Evolutionary conservation across 1,140 invertebrate species (phyloP), one percentile per base, ranked within the genome.

Genomic region (Xylocopa sonorina): DNA sequence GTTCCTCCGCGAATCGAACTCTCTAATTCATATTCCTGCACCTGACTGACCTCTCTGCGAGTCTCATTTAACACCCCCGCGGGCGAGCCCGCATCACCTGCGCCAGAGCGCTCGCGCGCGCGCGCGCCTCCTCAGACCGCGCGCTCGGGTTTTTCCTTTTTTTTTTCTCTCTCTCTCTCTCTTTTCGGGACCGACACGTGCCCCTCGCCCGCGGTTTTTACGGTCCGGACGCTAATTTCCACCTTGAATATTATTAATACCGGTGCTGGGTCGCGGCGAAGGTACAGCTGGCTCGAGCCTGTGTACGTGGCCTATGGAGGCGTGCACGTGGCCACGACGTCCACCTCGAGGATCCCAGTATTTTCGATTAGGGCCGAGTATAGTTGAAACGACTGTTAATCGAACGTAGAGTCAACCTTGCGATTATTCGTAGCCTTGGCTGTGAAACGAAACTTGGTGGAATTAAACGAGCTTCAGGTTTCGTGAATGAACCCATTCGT

Each of bases 51-150:
- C 87, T 83, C 87, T 83, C 87, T 85, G 38, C 66, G 48, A 62
- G 87, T 91, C 91, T 91, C 91, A 91, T 92, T 91, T 90, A 91
- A 90, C 91, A 87, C 90, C 91, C 91, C 91, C 91, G 90, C 88
- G 72, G 90, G 90, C 90, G 82, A 73, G 62, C 66, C 63, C 14
- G 46, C 69, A 69, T 77, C 78, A 82, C 78, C 83, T 81, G 77
- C 83, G 66, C 78, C 24, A 10, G 7, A 5, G 50, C 10, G 3
- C n/a, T n/a, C n/a, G n/a, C n/a, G n/a, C n/a, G n/a, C n/a, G n/a
- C n/a, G n/a, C n/a, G n/a, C n/a, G n/a, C n/a, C n/a, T n/a, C n/a
- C n/a, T n/a, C n/a, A n/a, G n/a, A n/a, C n/a, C n/a, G n/a, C n/a
- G n/a, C n/a, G n/a, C n/a, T n/a, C n/a, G n/a, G n/a, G n/a, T n/a